phyloP scores from a whole-genome alignment of 2,797 vertebrate genomes.

The Octomys mimax region DNA sequence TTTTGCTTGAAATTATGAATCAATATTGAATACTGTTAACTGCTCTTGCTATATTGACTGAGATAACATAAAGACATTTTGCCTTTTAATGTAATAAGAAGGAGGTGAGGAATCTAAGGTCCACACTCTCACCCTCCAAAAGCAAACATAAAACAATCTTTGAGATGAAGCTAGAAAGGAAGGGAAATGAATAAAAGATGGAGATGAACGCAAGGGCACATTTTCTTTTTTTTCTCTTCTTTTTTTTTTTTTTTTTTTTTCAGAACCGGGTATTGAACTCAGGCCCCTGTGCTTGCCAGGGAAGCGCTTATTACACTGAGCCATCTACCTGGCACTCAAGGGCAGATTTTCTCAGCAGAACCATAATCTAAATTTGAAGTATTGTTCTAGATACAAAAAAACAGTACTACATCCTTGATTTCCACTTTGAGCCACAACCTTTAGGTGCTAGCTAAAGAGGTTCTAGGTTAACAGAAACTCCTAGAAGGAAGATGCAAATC shows the following conservation, averaged over 20 bases:
- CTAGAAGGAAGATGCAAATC: neutral
- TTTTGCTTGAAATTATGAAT: conserved; percentile 26
- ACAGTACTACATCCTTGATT: neutral
- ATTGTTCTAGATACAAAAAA: neutral
- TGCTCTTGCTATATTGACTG: neutral
- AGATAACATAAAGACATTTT: neutral
- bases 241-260: no score
- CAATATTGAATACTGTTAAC: neutral
- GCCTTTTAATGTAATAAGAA: neutral
- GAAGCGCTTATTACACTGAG: no score
- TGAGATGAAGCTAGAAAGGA: neutral
- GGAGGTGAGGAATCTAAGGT: neutral
- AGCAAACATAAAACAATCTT: neutral
- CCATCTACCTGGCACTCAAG: no score
- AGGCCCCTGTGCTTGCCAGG: no score
- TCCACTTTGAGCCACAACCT: neutral
- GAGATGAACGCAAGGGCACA: neutral
- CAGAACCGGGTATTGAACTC: no score
- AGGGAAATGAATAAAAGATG: neutral
- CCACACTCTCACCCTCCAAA: neutral
- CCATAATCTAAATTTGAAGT: neutral
- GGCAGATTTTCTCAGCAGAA: neutral
- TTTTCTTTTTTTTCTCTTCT: no score
- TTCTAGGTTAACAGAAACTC: neutral
- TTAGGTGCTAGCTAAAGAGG: neutral